Conservation (phyloP, 1,140 invertebrate species). For the Ladona fulva region DNA sequence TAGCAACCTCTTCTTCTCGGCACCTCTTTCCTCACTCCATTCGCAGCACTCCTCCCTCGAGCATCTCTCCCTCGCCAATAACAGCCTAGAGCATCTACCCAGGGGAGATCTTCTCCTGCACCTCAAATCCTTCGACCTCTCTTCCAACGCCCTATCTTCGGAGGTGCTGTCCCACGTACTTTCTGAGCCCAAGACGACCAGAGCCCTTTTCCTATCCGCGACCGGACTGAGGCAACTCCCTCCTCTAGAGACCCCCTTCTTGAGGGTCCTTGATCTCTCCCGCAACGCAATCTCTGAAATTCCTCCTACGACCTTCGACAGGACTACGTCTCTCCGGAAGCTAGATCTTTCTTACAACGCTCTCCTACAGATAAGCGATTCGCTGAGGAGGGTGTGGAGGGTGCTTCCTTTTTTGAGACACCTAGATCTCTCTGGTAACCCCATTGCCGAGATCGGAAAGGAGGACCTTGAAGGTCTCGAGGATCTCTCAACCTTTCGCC, state of each 20-base stretch:
- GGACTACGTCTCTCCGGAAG: conserved; percentile 65
- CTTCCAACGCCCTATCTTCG: conserved; percentile 68
- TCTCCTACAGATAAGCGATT: conserved; percentile 33
- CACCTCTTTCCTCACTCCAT: conserved; percentile 68
- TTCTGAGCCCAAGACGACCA: conserved; percentile 78
- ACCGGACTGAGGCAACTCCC: conserved; percentile 49
- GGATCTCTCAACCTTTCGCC: conserved; percentile 44
- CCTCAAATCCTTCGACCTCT: conserved; percentile 77
- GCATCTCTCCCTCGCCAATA: conserved; percentile 67
- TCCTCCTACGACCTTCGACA: conserved; percentile 55
- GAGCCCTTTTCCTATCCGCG: conserved; percentile 68
- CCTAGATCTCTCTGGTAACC: conserved; percentile 71
- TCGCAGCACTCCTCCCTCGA: conserved; percentile 73
- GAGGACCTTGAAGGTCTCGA: conserved; percentile 55
- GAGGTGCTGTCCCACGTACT: conserved; percentile 65
- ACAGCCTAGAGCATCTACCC: conserved; percentile 66
- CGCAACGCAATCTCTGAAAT: conserved; percentile 61
- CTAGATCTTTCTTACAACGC: conserved; percentile 68
- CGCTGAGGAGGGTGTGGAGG: conserved; percentile 46
- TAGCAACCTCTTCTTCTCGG: conserved; percentile 63
- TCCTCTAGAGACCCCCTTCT: conserved; percentile 73
- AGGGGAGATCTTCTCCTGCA: conserved; percentile 77
- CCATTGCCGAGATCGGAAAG: conserved; percentile 56
- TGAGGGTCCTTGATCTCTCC: conserved; percentile 71
- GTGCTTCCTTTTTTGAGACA: conserved; percentile 54